Conservation (phyloP, 2,113 vertebrate genomes). For the Sinosuthora webbiana region DNA sequence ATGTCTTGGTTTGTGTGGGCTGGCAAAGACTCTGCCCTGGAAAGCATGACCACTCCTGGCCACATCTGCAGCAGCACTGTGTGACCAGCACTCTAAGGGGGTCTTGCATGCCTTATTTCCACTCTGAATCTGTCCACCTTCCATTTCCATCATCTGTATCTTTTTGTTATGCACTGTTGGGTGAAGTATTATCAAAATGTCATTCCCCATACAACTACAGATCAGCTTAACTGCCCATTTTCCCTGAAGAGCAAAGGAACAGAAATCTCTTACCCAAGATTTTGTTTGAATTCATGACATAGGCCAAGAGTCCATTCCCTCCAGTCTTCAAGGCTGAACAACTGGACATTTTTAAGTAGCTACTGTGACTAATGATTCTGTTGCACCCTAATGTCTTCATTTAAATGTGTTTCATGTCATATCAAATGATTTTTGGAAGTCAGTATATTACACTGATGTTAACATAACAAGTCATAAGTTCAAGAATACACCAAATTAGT, state of each 20-base stretch:
- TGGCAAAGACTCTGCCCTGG: too few species aligned
- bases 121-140: not conserved
- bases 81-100: not conserved
- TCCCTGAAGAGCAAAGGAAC: not conserved
- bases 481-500: not conserved
- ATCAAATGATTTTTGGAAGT: not conserved
- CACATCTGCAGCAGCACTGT: not conserved
- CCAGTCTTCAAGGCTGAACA: not conserved
- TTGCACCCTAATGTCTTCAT: not conserved
- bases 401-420: not conserved
- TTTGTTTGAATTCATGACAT: not conserved
- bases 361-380: not conserved
- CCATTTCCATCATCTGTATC: not conserved
- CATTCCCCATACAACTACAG: not conserved
- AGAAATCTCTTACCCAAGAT: not conserved
- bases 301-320: not conserved
- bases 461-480: not conserved
- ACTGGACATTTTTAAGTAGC: not conserved
- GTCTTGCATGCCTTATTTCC: not conserved
- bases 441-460: not conserved
- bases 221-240: not conserved
- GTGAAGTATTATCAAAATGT: not conserved
- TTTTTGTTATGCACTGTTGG: not conserved
- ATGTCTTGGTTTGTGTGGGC: not conserved
- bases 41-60: not conserved